Evolutionary conservation across 2,797 vertebrate species (phyloP), one percentile per base, ranked within the genome.

Genomic region (Sitta carolinensis): DNA sequence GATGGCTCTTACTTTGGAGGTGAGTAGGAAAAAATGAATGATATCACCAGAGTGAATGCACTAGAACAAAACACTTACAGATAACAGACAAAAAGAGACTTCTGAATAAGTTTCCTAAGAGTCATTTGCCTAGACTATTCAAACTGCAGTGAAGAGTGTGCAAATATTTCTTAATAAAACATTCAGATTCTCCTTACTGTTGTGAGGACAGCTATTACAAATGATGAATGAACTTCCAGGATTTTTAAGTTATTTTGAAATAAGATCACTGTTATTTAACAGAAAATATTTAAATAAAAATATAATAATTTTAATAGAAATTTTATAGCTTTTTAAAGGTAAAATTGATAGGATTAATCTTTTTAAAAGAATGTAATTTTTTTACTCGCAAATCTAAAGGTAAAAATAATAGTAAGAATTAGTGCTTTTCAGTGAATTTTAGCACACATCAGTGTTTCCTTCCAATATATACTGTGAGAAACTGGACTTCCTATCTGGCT

Each of bases 1-100:
- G 99, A 99, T 63, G 99, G 99, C 50, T 99, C 99, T 34, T 99
- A 99, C 95, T 99, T 99, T 63, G 99, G 99, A 98, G 99, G 99
- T 99, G 63, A 98, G 98, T 98, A 58, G 77, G 68, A 79, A 84
- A 57, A 88, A 94, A 43, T 43, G 1, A 26, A 32, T 63, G 1
- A 16, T 52, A 63, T 62, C 32, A n/a, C 22, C 52, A 26, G 26
- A 48, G 2, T 72, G 61, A 90, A 59, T 62, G 11, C 17, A 36
- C 40, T 15, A 47, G 42, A 55, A 52, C 10, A 36, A 57, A 64
- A 38, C 25, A 13, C 19, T 2, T 69, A 51, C 16, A 50, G 11
- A 13, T 78, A 54, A 69, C 38, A 42, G 32, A 52, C 32, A 38
- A 68, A 42, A 21, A 54, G 26, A 73, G n/a, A 36, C 11, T 42